These are phyloP conservation scores for Poecilobothrus nobilitatus DNA, from an alignment of 2,888 invertebrate species.

Conservation along the genomic window DNA sequence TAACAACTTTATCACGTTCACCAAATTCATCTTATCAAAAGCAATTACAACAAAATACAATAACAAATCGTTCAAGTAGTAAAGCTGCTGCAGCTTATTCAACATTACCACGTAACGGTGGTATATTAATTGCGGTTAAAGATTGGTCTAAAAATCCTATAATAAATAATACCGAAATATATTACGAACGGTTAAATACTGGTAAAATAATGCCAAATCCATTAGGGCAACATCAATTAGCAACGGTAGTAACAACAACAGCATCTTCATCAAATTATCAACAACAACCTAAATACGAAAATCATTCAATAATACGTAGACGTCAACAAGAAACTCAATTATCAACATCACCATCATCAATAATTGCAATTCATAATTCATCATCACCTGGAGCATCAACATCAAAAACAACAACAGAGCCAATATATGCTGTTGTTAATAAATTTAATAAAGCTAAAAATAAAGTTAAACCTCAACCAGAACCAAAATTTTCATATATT, in stretches of 20 bases:
- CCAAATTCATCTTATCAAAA: slow-evolving; percentile 7
- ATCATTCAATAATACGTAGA: slow-evolving; percentile 34
- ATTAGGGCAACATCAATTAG: slow-evolving; percentile 21
- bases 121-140: slow-evolving; percentile 56
- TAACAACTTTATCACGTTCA: slow-evolving; percentile 39
- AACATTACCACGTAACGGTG: slow-evolving; percentile 46
- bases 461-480: slow-evolving; percentile 30
- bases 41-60: slow-evolving; percentile 4
- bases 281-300: slow-evolving; percentile 36
- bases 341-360: slow-evolving; percentile 21
- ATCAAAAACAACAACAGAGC: slow-evolving; percentile 26
- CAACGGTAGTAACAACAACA: slow-evolving; percentile 24
- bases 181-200: slow-evolving; percentile 16
- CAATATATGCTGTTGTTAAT: slow-evolving; percentile 44
- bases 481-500: slow-evolving; percentile 33
- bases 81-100: slow-evolving; percentile 26
- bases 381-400: slow-evolving; percentile 16
- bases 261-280: slow-evolving; percentile 15
- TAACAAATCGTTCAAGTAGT: slow-evolving; percentile 6
- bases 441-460: slow-evolving; percentile 44
- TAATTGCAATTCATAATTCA: slow-evolving; percentile 18
- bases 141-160: slow-evolving; percentile 49
- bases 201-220: neutral
- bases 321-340: slow-evolving; percentile 21
- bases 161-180: slow-evolving; percentile 24